Conservation (phyloP, 2,113 vertebrate genomes). For the Pandion haliaetus region DNA sequence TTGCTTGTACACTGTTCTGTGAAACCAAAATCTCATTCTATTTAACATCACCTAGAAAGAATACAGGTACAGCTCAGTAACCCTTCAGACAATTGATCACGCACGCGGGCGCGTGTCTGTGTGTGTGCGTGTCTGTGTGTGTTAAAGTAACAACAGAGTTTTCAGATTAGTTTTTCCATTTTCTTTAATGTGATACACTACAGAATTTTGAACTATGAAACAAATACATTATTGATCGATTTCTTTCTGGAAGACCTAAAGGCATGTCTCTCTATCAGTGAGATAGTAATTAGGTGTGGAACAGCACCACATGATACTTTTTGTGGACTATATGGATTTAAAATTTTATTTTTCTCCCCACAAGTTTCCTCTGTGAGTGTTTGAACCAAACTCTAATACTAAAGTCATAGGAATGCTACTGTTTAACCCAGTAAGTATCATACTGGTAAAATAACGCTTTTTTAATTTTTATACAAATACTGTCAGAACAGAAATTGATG, state of each 20-base stretch:
- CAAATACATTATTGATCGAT: neutral
- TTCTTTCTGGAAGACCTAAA: neutral
- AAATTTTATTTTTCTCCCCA: neutral
- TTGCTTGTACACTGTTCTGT: neutral
- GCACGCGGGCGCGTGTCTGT: no score
- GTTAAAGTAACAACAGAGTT: neutral
- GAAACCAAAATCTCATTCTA: neutral
- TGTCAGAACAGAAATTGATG: neutral
- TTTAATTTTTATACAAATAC: neutral
- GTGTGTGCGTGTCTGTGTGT: neutral
- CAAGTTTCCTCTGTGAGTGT: neutral
- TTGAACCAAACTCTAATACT: neutral
- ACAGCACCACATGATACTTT: neutral
- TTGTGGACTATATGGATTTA: neutral
- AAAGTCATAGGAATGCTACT: neutral
- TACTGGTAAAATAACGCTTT: neutral
- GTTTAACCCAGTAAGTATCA: neutral
- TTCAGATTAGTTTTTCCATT: neutral
- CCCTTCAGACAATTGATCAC: neutral
- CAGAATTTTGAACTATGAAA: neutral
- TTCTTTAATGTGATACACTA: neutral
- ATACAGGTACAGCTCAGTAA: fast-evolving
- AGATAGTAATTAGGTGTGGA: neutral
- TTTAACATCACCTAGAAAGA: fast-evolving
- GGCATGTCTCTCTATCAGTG: neutral